Percentiles rank a stretch among this genome's conserved stretches.
These are phyloP conservation scores for Clostera curtula DNA, from an alignment of 2,888 invertebrate genomes.

Conservation along the genomic window DNA sequence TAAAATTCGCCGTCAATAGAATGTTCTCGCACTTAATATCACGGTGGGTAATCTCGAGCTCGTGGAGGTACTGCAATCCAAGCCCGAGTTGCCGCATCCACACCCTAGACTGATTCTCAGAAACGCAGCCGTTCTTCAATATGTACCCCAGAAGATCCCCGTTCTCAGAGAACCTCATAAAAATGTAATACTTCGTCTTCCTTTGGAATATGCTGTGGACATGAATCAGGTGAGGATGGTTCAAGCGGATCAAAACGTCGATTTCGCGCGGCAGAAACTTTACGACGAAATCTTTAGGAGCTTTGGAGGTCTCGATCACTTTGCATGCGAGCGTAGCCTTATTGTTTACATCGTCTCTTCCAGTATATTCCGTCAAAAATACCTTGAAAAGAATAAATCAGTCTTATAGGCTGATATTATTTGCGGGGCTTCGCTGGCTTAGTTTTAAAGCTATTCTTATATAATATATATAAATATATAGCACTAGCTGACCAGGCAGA, in stretches of 20 bases:
- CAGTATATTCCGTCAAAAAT: conserved; percentile 51
- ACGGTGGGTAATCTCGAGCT: conserved; percentile 82
- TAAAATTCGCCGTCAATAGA: conserved; percentile 80
- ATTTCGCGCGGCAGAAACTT: conserved; percentile 90
- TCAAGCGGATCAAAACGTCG: conserved; percentile 81
- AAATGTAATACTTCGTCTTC: conserved; percentile 82
- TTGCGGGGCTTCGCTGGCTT: too few relatives aligned
- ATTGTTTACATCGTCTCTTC: conserved; percentile 38
- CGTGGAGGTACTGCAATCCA: conserved; percentile 83
- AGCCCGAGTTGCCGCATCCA: conserved; percentile 83
- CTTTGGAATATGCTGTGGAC: conserved; percentile 85
- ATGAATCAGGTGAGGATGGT: conserved; percentile 87
- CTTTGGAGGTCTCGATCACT: conserved; percentile 81
- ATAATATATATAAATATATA: too few relatives aligned
- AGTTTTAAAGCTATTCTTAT: too few relatives aligned
- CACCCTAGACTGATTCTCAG: conserved; percentile 80
- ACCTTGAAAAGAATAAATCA: too few relatives aligned
- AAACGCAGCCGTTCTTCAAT: conserved; percentile 78
- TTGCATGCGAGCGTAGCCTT: conserved; percentile 79
- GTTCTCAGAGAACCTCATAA: conserved; percentile 86
- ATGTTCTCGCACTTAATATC: conserved; percentile 91
- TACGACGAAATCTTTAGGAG: conserved; percentile 84
- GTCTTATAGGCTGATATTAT: too few relatives aligned
- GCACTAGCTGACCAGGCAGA: too few relatives aligned
- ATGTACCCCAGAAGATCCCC: conserved; percentile 86